Evolutionary conservation across 2,888 invertebrate species (phyloP).

Genomic region (Pilophorus perplexus): DNA sequence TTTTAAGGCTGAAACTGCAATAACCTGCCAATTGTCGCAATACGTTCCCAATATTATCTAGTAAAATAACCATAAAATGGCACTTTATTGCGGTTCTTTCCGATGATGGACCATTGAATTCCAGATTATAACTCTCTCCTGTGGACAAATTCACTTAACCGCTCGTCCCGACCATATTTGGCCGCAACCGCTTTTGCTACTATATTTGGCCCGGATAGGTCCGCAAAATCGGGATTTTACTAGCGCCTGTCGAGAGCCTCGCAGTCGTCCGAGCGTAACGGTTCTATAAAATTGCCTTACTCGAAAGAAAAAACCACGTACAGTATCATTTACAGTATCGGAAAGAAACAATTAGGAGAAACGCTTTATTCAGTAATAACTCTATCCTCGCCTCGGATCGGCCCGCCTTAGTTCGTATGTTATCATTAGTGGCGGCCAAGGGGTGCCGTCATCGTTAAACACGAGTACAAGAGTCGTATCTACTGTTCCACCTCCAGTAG

Average conservation of each 20-base stretch:
- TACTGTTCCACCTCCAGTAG: conserved; percentile 20
- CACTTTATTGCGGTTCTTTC: too few species aligned
- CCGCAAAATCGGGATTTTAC: neutral
- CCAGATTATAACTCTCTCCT: conserved; percentile 8
- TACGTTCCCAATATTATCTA: too few species aligned
- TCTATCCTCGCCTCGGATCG: conserved; percentile 12
- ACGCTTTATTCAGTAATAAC: conserved; percentile 18
- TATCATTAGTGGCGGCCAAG: conserved; percentile 4
- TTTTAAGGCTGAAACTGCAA: too few species aligned
- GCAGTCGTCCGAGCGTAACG: too few species aligned
- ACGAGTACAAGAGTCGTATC: conserved; percentile 14
- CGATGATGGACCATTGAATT: too few species aligned
- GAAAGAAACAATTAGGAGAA: conserved; percentile 12
- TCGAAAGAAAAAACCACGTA: too few species aligned
- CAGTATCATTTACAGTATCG: too few species aligned
- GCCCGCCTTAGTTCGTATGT: conserved; percentile 6
- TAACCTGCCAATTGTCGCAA: too few species aligned
- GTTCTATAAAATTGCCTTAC: too few species aligned
- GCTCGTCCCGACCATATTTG: conserved; percentile 6
- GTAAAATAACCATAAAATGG: too few species aligned
- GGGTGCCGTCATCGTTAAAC: conserved; percentile 22
- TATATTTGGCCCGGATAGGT: conserved; percentile 3
- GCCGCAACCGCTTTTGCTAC: neutral
- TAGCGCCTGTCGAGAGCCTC: too few species aligned
- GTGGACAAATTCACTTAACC: conserved; percentile 11